Evolutionary conservation across 2,888 invertebrate genomes (phyloP).

Genomic region (Pseudanteris insignis): DNA sequence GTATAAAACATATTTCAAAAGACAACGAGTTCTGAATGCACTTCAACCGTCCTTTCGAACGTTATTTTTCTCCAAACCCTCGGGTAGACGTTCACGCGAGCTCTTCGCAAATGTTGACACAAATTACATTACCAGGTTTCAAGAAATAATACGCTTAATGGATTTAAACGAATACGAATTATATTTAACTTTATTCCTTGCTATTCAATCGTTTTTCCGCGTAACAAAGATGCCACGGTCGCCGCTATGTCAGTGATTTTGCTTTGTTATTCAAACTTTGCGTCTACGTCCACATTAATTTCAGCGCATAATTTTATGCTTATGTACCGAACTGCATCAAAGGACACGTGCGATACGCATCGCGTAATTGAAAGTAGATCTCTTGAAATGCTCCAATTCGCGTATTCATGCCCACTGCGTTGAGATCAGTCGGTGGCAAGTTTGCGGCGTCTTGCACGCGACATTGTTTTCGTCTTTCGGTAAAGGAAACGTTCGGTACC

Average conservation of each 20-base stretch:
- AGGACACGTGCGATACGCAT: constrained; percentile 8
- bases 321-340: no score
- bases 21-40: constrained; percentile 24
- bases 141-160: constrained; percentile 33
- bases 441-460: constrained; percentile 16
- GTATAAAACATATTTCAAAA: no score
- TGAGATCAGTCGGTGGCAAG: constrained; percentile 23
- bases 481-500: constrained; percentile 28
- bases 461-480: constrained; percentile 26
- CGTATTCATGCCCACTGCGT: constrained; percentile 25
- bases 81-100: constrained; percentile 20
- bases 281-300: no score
- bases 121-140: constrained; percentile 28
- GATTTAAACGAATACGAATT: constrained; percentile 26
- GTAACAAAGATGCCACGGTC: constrained; percentile 13
- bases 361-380: constrained; percentile 29
- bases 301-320: no score
- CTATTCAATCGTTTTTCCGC: constrained; percentile 26
- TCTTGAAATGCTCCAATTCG: constrained; percentile 28
- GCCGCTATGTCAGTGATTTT: no score
- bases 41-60: constrained; percentile 10
- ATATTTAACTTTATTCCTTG: constrained; percentile 20
- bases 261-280: no score
- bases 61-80: constrained; percentile 19
- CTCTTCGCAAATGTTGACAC: constrained; percentile 27